Base-by-base conservation (phyloP, 2,113 vertebrate genomes). In the Choloepus hoffmanni region DNA sequence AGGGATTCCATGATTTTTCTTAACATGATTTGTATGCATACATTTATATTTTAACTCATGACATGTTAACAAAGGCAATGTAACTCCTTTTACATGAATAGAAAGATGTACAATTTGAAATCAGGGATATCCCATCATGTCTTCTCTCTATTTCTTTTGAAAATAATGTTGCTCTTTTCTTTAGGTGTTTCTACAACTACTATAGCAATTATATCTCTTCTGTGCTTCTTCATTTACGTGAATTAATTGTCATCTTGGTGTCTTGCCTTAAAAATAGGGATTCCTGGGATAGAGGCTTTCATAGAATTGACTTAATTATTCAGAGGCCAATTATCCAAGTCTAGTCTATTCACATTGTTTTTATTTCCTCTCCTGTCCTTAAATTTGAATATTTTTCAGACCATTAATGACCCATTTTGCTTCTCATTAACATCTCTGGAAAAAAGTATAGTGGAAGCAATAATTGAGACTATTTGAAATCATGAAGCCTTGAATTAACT, bases 351-450 rank as follows among this genome's bases (percentile, higher is more conserved):
- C 62, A 83, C 9, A n/a, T 92, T 93, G 79, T 90, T 96, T 96
- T 94, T 88, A 90, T 96, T 96, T 95, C 40, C 50, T 93, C 58
- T 82, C 45, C 74, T 78, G 63, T 90, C n/a, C 24, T 72, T 92
- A 48, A 48, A 72, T 92, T 74, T 94, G 67, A 95, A 68, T 92
- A 93, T 85, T 95, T 96, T 50, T 96, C 23, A 92, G 90, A 40
- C 40, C 23, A 92, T 95, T 97, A 95, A 92, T 0, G 8, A 63
- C 65, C 67, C 72, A 88, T 86, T 96, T 95, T 93, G 43, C 33
- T 85, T 93, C 65, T 94, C 89, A 96, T 97, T 96, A 96, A 72
- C n/a, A 74, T 93, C 36, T 87, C n/a, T 90, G 40, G 79, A 85
- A 82, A 95, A 92, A 90, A 72, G 74, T 90, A 24, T 85, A 58